Evolutionary conservation across 2,797 vertebrate genomes (phyloP).

Genomic region (Pelochelys cantorii): DNA sequence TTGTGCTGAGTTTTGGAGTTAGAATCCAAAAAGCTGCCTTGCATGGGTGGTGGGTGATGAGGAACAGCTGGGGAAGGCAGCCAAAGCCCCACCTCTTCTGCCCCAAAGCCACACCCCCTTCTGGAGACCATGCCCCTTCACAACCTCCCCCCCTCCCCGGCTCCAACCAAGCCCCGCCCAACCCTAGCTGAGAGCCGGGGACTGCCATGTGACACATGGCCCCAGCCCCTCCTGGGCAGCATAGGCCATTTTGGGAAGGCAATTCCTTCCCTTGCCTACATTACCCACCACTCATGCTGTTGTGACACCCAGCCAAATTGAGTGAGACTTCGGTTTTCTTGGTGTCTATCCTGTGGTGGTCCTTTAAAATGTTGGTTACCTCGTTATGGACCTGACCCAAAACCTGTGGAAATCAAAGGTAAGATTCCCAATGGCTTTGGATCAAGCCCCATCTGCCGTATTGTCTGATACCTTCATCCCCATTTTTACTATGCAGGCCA

Average conservation of each 20-base stretch:
- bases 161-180: no score
- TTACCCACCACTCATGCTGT: not conserved
- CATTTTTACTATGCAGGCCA: not conserved
- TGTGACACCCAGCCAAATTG: rapidly evolving
- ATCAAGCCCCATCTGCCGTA: not conserved
- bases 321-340: not conserved
- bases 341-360: rapidly evolving
- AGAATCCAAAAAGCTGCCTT: not conserved
- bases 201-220: no score
- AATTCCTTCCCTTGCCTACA: no score
- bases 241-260: no score
- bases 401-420: not conserved
- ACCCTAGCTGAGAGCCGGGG: no score
- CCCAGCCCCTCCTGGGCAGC: no score
- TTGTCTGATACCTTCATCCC: not conserved
- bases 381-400: rapidly evolving
- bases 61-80: no score
- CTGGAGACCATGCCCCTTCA: no score
- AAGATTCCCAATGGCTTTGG: not conserved
- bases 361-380: not conserved
- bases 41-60: no score
- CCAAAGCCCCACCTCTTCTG: no score
- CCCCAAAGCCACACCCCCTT: no score
- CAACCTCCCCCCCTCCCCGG: no score
- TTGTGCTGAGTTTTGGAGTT: not conserved